phyloP scores from a whole-genome alignment of 2,797 vertebrate species.

The Megaceryle alcyon region DNA sequence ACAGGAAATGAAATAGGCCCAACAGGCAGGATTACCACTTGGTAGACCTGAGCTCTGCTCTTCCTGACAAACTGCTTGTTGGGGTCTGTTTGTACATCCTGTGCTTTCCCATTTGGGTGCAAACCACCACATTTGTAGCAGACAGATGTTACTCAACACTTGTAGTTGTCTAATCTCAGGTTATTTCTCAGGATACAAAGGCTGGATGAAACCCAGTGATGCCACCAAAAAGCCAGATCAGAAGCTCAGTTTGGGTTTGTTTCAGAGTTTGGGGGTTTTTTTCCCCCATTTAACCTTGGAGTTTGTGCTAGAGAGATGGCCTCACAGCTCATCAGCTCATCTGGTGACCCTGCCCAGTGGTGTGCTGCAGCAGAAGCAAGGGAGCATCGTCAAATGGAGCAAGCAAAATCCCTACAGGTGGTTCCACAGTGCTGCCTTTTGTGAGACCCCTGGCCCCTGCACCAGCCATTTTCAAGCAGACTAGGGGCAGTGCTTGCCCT shows the following conservation, averaged over 20 bases:
- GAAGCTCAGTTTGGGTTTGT: not conserved
- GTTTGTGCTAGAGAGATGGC: not conserved
- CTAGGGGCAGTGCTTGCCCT: not conserved
- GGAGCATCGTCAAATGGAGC: not conserved
- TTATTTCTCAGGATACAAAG: not conserved
- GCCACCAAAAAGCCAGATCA: not conserved
- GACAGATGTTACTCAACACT: not conserved
- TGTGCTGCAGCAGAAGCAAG: not conserved
- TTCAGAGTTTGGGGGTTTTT: not conserved
- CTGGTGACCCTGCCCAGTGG: fast-evolving
- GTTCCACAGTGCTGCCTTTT: not conserved
- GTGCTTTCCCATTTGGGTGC: not conserved
- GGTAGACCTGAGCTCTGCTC: not conserved
- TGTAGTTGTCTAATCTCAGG: not conserved
- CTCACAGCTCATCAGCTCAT: not conserved
- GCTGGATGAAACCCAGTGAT: not conserved
- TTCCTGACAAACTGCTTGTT: not conserved
- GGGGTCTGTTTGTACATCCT: not conserved
- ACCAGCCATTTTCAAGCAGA: not conserved
- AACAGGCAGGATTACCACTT: not conserved
- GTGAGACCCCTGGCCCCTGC: fast-evolving
- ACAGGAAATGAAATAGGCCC: not conserved
- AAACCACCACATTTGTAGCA: not conserved
- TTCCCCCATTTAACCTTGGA: fast-evolving
- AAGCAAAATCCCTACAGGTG: not conserved